These are phyloP conservation scores for Octodon degus DNA, from an alignment of 2,113 vertebrate species.

Conservation along the genomic window DNA sequence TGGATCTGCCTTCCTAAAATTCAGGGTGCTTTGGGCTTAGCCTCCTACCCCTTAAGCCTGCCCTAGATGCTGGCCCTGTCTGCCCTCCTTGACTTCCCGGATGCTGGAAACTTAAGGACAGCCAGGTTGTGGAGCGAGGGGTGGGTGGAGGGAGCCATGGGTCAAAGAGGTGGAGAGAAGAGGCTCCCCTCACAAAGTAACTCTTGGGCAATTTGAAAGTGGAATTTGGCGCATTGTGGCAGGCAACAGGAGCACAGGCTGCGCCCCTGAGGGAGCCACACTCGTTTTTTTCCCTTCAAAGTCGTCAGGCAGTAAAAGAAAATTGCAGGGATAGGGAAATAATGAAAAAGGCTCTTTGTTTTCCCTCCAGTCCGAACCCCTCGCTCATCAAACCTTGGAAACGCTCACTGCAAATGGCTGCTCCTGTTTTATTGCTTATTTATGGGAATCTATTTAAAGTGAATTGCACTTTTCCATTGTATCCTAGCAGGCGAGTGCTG, in stretches of 20 bases:
- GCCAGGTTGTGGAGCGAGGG: background rate
- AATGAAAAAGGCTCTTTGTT: conserved; percentile 80
- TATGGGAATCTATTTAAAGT: conserved; percentile 81
- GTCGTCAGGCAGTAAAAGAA: conserved; percentile 78
- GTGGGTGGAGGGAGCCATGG: background rate
- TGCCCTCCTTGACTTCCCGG: background rate
- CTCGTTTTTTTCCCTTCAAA: conserved; percentile 51
- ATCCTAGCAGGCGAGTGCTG: background rate
- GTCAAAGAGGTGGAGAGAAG: background rate
- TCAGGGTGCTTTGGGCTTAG: background rate
- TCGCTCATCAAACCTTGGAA: conserved; percentile 81
- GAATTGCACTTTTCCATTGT: conserved; percentile 76
- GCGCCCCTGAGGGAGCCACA: conserved; percentile 60
- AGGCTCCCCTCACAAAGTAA: background rate
- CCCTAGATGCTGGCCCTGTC: too few species aligned
- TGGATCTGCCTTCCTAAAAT: background rate
- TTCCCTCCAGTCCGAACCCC: conserved; percentile 72
- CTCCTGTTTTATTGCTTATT: conserved; percentile 81
- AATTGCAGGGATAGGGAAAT: conserved; percentile 81
- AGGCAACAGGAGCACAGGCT: background rate
- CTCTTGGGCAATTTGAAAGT: background rate
- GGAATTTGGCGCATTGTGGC: conserved; percentile 29
- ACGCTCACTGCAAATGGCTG: conserved; percentile 74
- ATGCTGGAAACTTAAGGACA: background rate
- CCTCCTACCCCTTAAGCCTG: background rate